A percentile compares a stretch with the other conserved stretches of the same genome.
Conservation (phyloP, 2,113 vertebrate species). For the Pterocles gutturalis region DNA sequence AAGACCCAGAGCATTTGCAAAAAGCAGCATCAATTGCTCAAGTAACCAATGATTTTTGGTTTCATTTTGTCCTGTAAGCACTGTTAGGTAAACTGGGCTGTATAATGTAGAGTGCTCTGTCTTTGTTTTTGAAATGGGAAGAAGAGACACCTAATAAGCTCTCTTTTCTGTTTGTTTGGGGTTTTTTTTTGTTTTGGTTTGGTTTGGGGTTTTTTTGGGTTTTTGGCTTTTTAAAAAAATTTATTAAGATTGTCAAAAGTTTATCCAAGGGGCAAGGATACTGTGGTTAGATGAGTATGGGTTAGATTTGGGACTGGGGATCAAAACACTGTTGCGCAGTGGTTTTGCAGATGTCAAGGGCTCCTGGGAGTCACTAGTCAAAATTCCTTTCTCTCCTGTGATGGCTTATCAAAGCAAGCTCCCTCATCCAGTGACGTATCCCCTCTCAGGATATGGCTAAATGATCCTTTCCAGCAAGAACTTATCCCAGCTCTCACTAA, state of each 20-base stretch:
- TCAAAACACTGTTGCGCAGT: background rate
- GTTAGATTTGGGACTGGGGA: background rate
- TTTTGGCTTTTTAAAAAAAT: too few relatives aligned
- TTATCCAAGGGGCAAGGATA: background rate
- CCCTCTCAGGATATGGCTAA: background rate
- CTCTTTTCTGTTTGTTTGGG: background rate
- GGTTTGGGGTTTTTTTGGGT: background rate
- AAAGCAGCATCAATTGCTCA: background rate
- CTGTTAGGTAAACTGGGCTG: background rate
- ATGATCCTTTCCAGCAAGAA: background rate
- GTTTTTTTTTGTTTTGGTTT: background rate
- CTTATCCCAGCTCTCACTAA: background rate
- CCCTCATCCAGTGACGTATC: background rate
- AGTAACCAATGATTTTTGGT: background rate
- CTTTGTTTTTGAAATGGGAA: background rate
- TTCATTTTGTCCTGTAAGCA: constrained; percentile 16
- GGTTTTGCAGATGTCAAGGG: background rate
- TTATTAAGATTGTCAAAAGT: background rate
- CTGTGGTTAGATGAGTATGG: background rate
- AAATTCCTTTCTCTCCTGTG: background rate
- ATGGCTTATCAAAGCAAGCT: background rate
- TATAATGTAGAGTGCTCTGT: background rate
- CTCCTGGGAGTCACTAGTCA: background rate
- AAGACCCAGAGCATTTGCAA: background rate
- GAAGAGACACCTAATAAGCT: background rate